Percentiles rank a stretch among this genome's conserved stretches.
phyloP scores from a whole-genome alignment of 2,888 invertebrate genomes.

The Cantharis rufa region DNA sequence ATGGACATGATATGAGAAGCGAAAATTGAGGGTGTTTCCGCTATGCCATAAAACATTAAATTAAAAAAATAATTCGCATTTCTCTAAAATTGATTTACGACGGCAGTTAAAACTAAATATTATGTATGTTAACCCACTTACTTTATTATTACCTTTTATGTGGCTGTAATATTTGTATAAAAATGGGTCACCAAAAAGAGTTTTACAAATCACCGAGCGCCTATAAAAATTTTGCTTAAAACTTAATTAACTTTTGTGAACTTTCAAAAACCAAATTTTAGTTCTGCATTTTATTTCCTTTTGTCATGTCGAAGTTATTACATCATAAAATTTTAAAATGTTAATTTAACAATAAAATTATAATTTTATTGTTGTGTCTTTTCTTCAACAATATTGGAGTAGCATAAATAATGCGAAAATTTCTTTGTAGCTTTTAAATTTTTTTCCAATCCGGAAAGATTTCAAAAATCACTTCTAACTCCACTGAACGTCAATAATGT shows the following conservation, averaged over 20 bases:
- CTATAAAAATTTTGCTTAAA: not conserved
- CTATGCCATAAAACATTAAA: not conserved
- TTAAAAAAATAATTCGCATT: not conserved
- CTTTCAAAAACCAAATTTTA: not conserved
- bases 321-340: not conserved
- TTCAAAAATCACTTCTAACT: too few species aligned
- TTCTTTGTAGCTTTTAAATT: too few species aligned
- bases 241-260: not conserved
- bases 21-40: not conserved
- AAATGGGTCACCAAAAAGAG: not conserved
- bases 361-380: not conserved
- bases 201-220: not conserved
- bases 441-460: too few species aligned
- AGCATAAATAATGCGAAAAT: not conserved
- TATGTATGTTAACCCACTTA: constrained; percentile 21
- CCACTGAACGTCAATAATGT: not conserved
- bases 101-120: constrained; percentile 14
- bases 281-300: not conserved
- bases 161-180: not conserved
- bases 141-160: constrained; percentile 13
- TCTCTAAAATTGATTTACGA: constrained; percentile 17
- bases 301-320: not conserved
- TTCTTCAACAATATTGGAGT: not conserved
- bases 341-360: not conserved
- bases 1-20: not conserved